Percentiles rank a stretch among this genome's conserved stretches.
phyloP scores from a whole-genome alignment of 2,888 invertebrate species.

The Serrognathus titanus region DNA sequence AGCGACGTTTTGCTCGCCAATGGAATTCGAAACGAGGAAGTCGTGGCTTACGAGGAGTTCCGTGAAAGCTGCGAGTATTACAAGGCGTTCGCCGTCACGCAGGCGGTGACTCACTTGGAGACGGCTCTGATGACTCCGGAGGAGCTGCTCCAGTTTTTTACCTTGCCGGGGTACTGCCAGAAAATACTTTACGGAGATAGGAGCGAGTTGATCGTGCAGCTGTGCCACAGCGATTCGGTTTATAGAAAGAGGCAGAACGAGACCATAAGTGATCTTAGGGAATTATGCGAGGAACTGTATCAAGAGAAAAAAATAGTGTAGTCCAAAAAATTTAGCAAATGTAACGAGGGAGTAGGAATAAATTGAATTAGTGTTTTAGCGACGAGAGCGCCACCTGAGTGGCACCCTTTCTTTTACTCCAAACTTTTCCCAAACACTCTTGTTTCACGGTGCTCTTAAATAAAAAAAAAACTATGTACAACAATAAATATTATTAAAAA shows the following conservation, averaged over 20 bases:
- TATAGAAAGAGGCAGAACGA: constrained; percentile 11
- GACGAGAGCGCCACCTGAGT: too few species aligned
- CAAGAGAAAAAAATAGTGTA: too few species aligned
- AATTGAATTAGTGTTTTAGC: too few species aligned
- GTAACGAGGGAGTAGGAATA: too few species aligned
- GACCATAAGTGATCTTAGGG: constrained; percentile 1
- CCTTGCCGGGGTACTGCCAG: not conserved
- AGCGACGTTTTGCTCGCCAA: constrained; percentile 16
- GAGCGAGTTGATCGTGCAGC: constrained; percentile 12
- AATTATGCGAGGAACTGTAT: not conserved
- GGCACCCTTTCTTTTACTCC: too few species aligned
- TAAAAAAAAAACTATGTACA: too few species aligned
- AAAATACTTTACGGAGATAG: constrained; percentile 16
- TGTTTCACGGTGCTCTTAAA: too few species aligned
- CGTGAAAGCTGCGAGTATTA: constrained; percentile 27
- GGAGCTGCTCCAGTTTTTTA: constrained; percentile 1
- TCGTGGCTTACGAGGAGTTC: constrained; percentile 25
- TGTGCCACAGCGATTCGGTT: constrained; percentile 13
- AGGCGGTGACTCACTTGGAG: constrained; percentile 25
- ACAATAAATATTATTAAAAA: too few species aligned
- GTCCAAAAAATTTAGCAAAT: too few species aligned
- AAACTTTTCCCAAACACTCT: too few species aligned
- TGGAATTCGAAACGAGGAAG: constrained; percentile 16
- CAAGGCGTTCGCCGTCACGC: constrained; percentile 26
- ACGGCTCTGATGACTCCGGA: constrained; percentile 10